Conservation (phyloP, 2,113 vertebrate genomes). For the Epinephelus cyanopodus region DNA sequence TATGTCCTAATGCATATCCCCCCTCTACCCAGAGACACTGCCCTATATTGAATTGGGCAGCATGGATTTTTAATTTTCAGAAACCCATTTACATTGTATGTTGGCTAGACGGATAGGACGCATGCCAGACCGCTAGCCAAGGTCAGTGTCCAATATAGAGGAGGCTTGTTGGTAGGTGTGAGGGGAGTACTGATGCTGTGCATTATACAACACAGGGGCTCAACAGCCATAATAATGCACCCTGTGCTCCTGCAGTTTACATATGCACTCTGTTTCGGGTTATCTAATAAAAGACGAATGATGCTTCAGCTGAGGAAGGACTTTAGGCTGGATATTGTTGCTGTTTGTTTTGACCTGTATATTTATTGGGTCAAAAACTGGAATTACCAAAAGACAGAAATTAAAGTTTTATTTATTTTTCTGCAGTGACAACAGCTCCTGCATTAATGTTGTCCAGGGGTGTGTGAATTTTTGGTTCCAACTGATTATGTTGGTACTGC, state of each 20-base stretch:
- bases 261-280: not conserved
- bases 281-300: not conserved
- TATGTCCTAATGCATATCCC: slow-evolving; percentile 73
- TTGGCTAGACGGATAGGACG: slow-evolving; percentile 61
- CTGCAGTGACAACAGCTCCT: not conserved
- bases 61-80: slow-evolving; percentile 81
- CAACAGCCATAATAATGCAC: slow-evolving; percentile 6
- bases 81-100: slow-evolving; percentile 78
- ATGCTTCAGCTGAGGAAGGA: not conserved
- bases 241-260: slow-evolving; percentile 5
- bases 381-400: not conserved
- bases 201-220: slow-evolving; percentile 6
- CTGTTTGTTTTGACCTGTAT: not conserved
- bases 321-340: not conserved
- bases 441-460: not conserved
- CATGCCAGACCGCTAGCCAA: slow-evolving; percentile 64
- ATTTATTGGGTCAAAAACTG: not conserved
- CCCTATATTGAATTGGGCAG: slow-evolving; percentile 65
- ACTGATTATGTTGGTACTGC: not conserved
- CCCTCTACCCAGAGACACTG: slow-evolving; percentile 44
- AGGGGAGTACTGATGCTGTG: slow-evolving; percentile 63
- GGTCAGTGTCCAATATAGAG: slow-evolving; percentile 63
- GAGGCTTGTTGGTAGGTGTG: slow-evolving; percentile 54
- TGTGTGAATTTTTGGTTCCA: not conserved
- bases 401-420: not conserved